A percentile compares a stretch with the other conserved stretches of the same genome.
phyloP scores from a whole-genome alignment of 2,113 vertebrate genomes.

The Piprites chloris region DNA sequence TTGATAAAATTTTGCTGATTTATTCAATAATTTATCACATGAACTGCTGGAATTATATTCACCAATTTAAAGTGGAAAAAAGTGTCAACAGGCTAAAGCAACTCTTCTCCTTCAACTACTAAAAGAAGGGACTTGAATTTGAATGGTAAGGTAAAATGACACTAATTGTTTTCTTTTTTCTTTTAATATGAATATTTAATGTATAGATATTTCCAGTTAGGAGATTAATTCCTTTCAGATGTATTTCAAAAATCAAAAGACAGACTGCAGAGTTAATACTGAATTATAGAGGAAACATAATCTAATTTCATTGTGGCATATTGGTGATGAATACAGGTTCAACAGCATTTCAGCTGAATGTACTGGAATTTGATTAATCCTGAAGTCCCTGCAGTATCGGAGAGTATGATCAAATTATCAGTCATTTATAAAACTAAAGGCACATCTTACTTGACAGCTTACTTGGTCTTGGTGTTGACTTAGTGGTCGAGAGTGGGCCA shows the following conservation, averaged over 20 bases:
- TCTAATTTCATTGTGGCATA: background rate
- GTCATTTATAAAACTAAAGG: background rate
- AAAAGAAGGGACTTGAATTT: background rate
- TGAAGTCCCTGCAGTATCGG: background rate
- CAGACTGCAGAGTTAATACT: background rate
- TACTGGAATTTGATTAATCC: background rate
- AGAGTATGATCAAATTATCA: background rate
- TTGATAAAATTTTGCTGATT: background rate
- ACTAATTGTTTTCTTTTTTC: background rate
- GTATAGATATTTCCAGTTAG: background rate
- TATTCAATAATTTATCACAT: background rate
- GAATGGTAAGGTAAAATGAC: background rate
- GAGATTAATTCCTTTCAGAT: background rate
- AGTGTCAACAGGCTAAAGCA: background rate
- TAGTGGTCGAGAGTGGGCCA: constrained; percentile 70
- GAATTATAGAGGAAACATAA: background rate
- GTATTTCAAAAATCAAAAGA: background rate
- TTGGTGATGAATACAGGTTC: background rate
- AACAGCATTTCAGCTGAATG: background rate
- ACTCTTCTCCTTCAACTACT: background rate
- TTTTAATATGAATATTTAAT: background rate
- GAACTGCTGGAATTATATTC: background rate
- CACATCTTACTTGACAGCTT: constrained; percentile 75
- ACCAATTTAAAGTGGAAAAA: background rate
- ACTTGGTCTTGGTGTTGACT: constrained; percentile 82